These are phyloP conservation scores for Myrmecobius fasciatus DNA, from an alignment of 2,113 vertebrate species.

Conservation along the genomic window DNA sequence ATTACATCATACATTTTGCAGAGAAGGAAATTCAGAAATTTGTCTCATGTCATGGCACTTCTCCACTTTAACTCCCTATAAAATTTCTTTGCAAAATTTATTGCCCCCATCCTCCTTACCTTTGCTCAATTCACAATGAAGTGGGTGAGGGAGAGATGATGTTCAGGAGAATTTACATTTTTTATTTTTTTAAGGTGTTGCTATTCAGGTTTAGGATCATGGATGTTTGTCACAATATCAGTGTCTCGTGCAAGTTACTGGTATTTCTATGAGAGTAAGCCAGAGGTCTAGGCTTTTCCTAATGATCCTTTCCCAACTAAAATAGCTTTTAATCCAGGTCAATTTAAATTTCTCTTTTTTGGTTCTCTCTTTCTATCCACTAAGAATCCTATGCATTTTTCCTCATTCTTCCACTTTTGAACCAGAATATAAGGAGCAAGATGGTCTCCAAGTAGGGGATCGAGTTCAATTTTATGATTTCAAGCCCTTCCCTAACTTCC, in stretches of 20 bases:
- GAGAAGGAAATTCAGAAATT: background rate
- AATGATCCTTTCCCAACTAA: background rate
- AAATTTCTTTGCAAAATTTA: background rate
- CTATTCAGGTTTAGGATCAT: background rate
- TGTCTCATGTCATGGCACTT: background rate
- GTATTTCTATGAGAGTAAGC: background rate
- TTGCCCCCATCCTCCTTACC: fast-evolving
- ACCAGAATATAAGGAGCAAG: background rate
- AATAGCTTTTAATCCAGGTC: background rate
- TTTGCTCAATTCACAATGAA: background rate
- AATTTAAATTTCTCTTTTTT: background rate
- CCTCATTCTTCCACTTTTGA: background rate
- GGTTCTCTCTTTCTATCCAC: background rate
- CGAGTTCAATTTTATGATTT: background rate
- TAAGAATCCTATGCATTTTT: background rate
- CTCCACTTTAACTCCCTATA: background rate
- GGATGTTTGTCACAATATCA: background rate
- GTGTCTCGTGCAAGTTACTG: background rate
- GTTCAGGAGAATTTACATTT: background rate
- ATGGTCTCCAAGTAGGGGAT: background rate
- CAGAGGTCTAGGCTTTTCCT: background rate
- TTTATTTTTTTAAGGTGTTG: background rate
- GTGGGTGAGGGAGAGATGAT: background rate
- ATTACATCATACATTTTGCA: background rate
- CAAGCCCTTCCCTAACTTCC: background rate